Evolutionary conservation across 2,888 invertebrate species (phyloP).

Genomic region (Axea sp.): DNA sequence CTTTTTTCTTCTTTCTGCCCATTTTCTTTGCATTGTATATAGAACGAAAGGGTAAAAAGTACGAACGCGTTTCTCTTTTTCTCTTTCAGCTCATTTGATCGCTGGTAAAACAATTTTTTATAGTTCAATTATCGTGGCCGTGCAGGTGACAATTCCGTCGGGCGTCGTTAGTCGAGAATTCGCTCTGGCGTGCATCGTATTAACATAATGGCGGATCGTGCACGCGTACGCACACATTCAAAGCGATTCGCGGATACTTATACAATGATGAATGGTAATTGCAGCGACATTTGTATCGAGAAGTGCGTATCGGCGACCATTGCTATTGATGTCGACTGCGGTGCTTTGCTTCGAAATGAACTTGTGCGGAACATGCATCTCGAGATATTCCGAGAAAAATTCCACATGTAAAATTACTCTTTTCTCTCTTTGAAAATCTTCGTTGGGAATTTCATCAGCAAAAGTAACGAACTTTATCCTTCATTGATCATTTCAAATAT

Average conservation of each 20-base stretch:
- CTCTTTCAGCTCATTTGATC: too few relatives aligned
- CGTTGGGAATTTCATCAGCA: not conserved
- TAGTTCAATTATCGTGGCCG: too few relatives aligned
- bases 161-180: conserved; percentile 64
- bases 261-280: conserved; percentile 51
- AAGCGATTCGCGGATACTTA: conserved; percentile 12
- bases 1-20: too few relatives aligned
- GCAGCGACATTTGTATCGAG: conserved; percentile 42
- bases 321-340: conserved; percentile 16
- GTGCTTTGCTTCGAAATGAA: conserved; percentile 20
- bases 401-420: conserved; percentile 9
- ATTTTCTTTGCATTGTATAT: too few relatives aligned
- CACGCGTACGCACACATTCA: conserved; percentile 43
- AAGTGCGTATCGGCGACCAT: conserved; percentile 15
- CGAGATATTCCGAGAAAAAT: conserved; percentile 3
- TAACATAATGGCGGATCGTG: conserved; percentile 69
- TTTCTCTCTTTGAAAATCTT: not conserved
- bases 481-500: too few relatives aligned
- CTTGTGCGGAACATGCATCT: conserved; percentile 3
- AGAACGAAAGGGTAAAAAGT: too few relatives aligned
- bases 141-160: conserved; percentile 68
- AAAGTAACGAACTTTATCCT: not conserved
- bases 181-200: conserved; percentile 61
- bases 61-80: too few relatives aligned
- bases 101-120: too few relatives aligned